phyloP scores from a whole-genome alignment of 2,888 invertebrate genomes.

The Scaptomyza parva region DNA sequence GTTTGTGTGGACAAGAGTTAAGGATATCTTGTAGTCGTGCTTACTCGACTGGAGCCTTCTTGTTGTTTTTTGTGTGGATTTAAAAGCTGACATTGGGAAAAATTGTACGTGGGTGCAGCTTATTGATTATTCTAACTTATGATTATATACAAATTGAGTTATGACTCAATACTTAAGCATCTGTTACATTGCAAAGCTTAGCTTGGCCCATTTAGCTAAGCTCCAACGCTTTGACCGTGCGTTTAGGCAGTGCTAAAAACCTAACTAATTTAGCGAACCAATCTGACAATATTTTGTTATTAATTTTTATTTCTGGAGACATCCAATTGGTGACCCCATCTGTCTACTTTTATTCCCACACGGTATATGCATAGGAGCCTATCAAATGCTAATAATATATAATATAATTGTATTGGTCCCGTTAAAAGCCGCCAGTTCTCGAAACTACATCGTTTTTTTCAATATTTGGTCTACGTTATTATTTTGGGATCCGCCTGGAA shows the following conservation, averaged over 20 bases:
- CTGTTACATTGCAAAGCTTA: slow-evolving; percentile 1
- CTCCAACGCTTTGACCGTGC: neutral
- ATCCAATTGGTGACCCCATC: neutral
- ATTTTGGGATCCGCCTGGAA: neutral
- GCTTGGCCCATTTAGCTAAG: neutral
- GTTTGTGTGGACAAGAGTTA: too few species aligned
- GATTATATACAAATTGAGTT: slow-evolving; percentile 12
- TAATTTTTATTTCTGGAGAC: slow-evolving; percentile 48
- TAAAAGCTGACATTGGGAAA: neutral
- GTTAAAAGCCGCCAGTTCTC: slow-evolving; percentile 46
- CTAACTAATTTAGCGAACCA: slow-evolving; percentile 5
- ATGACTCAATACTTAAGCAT: slow-evolving; percentile 14
- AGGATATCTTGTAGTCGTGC: too few species aligned
- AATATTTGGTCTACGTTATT: slow-evolving; percentile 59
- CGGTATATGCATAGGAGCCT: slow-evolving; percentile 8
- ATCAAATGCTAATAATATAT: slow-evolving; percentile 62
- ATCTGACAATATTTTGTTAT: slow-evolving; percentile 48
- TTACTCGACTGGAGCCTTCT: too few species aligned
- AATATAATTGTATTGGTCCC: slow-evolving; percentile 29
- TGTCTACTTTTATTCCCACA: neutral
- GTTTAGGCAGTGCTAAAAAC: slow-evolving; percentile 7
- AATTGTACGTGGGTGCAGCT: neutral
- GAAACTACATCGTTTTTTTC: slow-evolving; percentile 71
- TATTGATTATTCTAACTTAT: neutral
- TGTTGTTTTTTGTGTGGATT: neutral